Percentiles rank a stretch among this genome's conserved stretches.
Evolutionary conservation across 2,113 vertebrate genomes (phyloP).

Genomic region (Tringa solitaria): DNA sequence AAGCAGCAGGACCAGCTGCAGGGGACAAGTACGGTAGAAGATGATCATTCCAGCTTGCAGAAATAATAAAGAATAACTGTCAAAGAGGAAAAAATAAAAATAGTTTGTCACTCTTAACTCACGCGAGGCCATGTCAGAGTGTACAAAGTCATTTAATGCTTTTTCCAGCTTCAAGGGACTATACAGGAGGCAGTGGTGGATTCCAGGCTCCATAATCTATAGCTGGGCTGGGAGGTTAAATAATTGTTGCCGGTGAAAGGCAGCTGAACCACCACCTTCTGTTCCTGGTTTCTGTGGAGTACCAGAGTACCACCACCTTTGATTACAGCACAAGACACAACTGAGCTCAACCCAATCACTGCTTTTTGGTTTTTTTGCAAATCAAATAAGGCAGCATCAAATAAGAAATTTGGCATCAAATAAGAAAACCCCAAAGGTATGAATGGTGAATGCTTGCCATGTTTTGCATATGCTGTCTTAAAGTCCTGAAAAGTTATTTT

Average conservation of each 20-base stretch:
- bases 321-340: neutral
- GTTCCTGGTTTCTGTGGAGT: neutral
- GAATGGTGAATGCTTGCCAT: rapidly evolving
- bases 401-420: neutral
- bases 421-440: neutral
- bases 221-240: neutral
- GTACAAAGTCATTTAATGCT: neutral
- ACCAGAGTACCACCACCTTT: neutral
- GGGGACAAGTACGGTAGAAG: neutral
- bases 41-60: neutral
- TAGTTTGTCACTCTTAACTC: neutral
- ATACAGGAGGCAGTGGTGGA: neutral
- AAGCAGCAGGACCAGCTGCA: neutral
- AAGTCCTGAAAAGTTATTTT: neutral
- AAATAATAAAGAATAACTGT: neutral
- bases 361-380: neutral
- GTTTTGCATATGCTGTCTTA: rapidly evolving
- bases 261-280: neutral
- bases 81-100: neutral
- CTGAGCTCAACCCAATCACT: neutral
- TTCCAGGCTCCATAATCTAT: neutral
- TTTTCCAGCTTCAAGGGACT: neutral
- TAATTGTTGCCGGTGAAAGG: rapidly evolving
- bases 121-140: neutral
- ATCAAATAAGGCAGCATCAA: neutral